Percentiles rank a stretch among this genome's conserved stretches.
phyloP scores from a whole-genome alignment of 2,113 vertebrate genomes.

The Pedionomus torquatus region DNA sequence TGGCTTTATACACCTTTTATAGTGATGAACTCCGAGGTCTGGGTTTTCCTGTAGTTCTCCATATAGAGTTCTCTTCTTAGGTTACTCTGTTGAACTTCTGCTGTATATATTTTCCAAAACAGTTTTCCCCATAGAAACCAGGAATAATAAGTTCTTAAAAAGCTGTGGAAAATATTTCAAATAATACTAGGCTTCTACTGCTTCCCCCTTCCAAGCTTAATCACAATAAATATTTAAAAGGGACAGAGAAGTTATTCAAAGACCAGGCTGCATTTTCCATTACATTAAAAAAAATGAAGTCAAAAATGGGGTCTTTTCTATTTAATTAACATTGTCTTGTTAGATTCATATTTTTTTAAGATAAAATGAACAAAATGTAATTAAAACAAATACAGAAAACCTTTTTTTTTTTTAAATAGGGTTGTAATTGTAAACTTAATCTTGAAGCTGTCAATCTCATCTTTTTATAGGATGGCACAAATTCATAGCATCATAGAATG shows the following conservation, averaged over 20 bases:
- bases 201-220: neutral
- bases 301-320: neutral
- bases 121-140: slow-evolving; percentile 63
- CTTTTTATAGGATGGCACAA: neutral
- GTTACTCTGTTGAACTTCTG: slow-evolving; percentile 24
- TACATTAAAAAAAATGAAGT: neutral
- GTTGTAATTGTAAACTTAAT: neutral
- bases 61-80: neutral
- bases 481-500: too few species aligned
- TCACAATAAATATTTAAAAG: slow-evolving; percentile 34
- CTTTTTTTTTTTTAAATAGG: neutral
- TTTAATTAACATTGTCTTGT: neutral
- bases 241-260: neutral
- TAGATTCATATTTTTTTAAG: neutral
- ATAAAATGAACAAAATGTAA: neutral
- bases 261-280: neutral
- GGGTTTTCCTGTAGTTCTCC: neutral
- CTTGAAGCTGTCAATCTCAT: neutral
- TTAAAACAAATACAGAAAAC: neutral
- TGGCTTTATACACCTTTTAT: slow-evolving; percentile 23
- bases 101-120: slow-evolving; percentile 65
- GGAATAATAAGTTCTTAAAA: neutral
- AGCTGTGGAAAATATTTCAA: slow-evolving; percentile 55
- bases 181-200: neutral
- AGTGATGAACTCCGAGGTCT: neutral